phyloP scores from a whole-genome alignment of 2,888 invertebrate species.

The Philhelius pedissequus region DNA sequence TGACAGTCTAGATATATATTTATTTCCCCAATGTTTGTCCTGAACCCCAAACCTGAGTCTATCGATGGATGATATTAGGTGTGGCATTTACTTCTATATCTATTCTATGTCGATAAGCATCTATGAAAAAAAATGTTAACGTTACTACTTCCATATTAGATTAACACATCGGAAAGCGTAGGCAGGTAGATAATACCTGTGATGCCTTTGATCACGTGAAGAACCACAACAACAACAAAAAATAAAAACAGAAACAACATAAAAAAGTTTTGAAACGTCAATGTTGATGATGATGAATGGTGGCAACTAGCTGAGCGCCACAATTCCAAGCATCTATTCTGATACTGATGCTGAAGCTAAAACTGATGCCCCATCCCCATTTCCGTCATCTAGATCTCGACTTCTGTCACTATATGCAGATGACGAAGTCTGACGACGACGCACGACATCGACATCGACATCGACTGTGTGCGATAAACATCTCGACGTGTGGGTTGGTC shows the following conservation, averaged over 20 bases:
- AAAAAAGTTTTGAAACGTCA: constrained; percentile 48
- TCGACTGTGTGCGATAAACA: constrained; percentile 44
- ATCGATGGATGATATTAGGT: constrained; percentile 10
- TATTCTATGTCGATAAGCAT: constrained; percentile 29
- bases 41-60: background rate
- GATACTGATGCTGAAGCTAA: no score
- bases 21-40: background rate
- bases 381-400: background rate
- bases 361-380: background rate
- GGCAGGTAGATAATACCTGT: background rate
- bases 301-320: constrained; percentile 56
- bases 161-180: constrained; percentile 55
- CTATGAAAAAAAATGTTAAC: constrained; percentile 59
- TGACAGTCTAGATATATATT: background rate
- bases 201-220: constrained; percentile 23
- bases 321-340: constrained; percentile 37
- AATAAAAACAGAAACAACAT: background rate
- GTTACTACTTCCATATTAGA: constrained; percentile 52
- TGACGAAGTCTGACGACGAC: background rate
- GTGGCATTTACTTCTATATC: constrained; percentile 32
- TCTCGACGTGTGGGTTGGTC: constrained; percentile 54
- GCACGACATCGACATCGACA: constrained; percentile 17
- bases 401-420: constrained; percentile 15
- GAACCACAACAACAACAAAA: background rate
- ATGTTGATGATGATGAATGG: constrained; percentile 66